Percentiles rank a stretch among this genome's conserved stretches.
Conservation (phyloP, 2,888 invertebrate species). For the Baccha elongata region DNA sequence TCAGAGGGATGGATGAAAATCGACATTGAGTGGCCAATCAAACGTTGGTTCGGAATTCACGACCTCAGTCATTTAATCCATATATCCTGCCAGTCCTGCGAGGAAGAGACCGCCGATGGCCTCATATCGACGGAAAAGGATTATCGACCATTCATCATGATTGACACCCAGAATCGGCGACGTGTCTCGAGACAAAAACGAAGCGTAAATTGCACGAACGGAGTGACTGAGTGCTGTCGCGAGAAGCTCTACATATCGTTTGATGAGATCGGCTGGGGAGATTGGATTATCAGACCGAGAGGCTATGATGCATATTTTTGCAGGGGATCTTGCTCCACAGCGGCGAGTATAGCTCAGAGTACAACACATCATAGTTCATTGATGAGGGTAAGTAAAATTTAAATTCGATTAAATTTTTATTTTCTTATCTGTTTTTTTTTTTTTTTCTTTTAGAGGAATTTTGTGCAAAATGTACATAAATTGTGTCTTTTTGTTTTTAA, state of each 20-base stretch:
- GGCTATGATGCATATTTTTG: constrained; percentile 95
- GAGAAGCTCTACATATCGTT: constrained; percentile 93
- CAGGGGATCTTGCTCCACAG: constrained; percentile 90
- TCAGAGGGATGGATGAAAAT: constrained; percentile 92
- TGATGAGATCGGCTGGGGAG: constrained; percentile 92
- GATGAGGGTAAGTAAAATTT: constrained; percentile 85
- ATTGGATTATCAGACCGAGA: constrained; percentile 92
- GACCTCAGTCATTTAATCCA: constrained; percentile 88
- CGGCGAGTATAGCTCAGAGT: constrained; percentile 87
- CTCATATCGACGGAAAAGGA: constrained; percentile 89
- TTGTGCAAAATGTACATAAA: background rate
- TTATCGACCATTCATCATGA: constrained; percentile 89
- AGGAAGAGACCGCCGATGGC: constrained; percentile 84
- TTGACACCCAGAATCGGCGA: constrained; percentile 89
- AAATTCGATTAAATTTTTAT: background rate
- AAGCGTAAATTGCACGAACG: constrained; percentile 87
- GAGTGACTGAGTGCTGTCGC: constrained; percentile 90
- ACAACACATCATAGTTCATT: constrained; percentile 88
- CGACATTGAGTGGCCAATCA: constrained; percentile 89
- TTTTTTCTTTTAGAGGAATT: background rate
- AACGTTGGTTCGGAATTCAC: constrained; percentile 89
- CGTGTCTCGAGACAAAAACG: constrained; percentile 84
- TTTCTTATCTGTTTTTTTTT: background rate
- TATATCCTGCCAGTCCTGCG: constrained; percentile 90
- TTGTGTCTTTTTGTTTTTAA: too few species aligned